These are phyloP conservation scores for Tupiocoris notatus DNA, from an alignment of 2,888 invertebrate genomes.

Conservation along the genomic window DNA sequence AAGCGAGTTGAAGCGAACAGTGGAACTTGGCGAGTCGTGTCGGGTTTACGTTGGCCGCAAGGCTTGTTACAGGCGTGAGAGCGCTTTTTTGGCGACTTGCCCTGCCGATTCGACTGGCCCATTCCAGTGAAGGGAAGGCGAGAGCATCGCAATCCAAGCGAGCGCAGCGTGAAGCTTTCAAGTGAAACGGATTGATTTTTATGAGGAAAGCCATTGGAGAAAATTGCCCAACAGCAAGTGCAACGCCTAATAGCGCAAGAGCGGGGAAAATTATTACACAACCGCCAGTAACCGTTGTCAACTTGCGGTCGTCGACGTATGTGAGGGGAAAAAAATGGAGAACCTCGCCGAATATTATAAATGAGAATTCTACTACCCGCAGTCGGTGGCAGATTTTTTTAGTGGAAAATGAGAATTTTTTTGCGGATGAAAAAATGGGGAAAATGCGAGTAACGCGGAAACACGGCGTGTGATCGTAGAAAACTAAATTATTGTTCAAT, in stretches of 20 bases:
- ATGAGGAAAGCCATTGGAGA: not conserved
- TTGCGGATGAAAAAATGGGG: too few relatives aligned
- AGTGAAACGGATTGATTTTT: not conserved
- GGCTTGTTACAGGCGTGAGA: too few relatives aligned
- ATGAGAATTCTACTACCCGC: too few relatives aligned
- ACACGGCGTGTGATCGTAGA: too few relatives aligned
- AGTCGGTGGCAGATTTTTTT: too few relatives aligned
- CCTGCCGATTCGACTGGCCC: not conserved
- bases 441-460: too few relatives aligned
- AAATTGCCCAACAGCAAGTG: not conserved
- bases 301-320: too few relatives aligned
- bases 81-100: not conserved
- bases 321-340: too few relatives aligned
- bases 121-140: not conserved
- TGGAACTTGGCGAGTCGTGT: not conserved
- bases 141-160: not conserved
- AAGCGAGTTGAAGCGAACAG: too few relatives aligned
- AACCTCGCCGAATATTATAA: too few relatives aligned
- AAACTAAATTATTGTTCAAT: too few relatives aligned
- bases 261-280: not conserved
- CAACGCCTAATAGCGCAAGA: not conserved
- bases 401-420: too few relatives aligned
- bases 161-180: not conserved
- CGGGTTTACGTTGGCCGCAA: not conserved
- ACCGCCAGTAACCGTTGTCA: not conserved